Conservation (phyloP, 2,797 vertebrate genomes). For the Podarcis lilfordi region DNA sequence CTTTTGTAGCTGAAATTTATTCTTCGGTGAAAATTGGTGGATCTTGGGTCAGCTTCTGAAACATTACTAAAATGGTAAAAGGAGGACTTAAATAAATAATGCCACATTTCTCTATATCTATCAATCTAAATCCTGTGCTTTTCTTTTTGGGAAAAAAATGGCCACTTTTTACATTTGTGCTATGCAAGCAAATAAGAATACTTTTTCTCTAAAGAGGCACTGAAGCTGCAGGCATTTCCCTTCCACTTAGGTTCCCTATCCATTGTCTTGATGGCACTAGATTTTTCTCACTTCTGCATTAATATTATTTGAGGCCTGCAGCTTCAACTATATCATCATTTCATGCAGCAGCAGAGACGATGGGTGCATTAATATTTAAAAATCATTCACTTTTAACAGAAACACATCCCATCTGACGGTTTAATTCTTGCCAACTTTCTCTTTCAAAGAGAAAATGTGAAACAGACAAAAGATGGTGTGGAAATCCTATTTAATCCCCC, state of each 20-base stretch:
- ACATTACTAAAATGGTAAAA: neutral
- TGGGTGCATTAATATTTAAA: constrained; percentile 44
- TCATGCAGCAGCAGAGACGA: constrained; percentile 23
- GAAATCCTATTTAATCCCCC: constrained; percentile 13
- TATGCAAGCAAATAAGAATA: neutral
- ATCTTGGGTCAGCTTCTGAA: neutral
- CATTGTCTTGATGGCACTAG: neutral
- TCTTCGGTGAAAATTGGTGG: neutral
- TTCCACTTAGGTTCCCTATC: neutral
- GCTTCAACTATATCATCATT: constrained; percentile 20
- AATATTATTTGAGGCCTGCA: constrained; percentile 5
- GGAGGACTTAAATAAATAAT: neutral
- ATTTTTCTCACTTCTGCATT: neutral
- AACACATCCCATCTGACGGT: constrained; percentile 28
- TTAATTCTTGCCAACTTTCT: neutral
- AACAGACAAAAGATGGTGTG: neutral
- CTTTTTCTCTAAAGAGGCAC: neutral
- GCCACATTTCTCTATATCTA: no score
- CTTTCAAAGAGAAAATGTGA: constrained; percentile 28
- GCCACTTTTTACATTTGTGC: neutral
- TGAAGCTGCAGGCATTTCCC: neutral
- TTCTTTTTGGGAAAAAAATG: neutral
- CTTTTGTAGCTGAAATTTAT: neutral
- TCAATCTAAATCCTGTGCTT: neutral
- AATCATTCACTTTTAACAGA: constrained; percentile 26